A percentile compares a stretch with the other conserved stretches of the same genome.
Conservation (phyloP, 2,113 vertebrate genomes). For the Bettongia penicillata region DNA sequence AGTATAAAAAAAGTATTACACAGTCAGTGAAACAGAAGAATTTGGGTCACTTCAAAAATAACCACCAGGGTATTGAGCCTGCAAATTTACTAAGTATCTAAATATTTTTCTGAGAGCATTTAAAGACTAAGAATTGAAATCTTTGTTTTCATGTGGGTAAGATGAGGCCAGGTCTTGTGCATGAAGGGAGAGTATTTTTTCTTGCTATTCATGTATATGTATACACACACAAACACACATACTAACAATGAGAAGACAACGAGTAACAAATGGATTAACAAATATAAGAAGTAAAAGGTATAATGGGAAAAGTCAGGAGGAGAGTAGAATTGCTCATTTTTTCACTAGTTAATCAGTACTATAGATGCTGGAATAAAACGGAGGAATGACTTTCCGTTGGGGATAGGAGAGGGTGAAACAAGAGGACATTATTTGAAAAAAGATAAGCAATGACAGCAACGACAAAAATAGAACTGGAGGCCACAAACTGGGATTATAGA, state of each 20-base stretch:
- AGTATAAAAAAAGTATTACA: background rate
- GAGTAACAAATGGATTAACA: background rate
- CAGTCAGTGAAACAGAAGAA: background rate
- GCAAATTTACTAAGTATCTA: background rate
- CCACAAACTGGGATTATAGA: background rate
- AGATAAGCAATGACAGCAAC: background rate
- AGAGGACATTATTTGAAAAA: background rate
- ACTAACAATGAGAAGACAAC: background rate
- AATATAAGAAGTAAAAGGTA: background rate
- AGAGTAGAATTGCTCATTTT: background rate
- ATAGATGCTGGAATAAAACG: background rate
- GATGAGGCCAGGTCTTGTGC: too few species aligned
- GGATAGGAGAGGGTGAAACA: background rate
- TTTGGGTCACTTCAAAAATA: background rate
- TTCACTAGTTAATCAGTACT: background rate
- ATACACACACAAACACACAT: background rate
- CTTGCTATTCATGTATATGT: background rate
- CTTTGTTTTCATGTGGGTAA: background rate
- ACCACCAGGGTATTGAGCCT: background rate
- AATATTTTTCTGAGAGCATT: background rate
- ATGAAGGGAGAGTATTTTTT: background rate
- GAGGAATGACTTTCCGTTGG: background rate
- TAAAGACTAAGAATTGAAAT: background rate
- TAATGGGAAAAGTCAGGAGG: background rate
- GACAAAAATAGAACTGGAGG: background rate